Base-by-base conservation (phyloP, 2,888 invertebrate genomes). In the Drosophila gaucha region DNA sequence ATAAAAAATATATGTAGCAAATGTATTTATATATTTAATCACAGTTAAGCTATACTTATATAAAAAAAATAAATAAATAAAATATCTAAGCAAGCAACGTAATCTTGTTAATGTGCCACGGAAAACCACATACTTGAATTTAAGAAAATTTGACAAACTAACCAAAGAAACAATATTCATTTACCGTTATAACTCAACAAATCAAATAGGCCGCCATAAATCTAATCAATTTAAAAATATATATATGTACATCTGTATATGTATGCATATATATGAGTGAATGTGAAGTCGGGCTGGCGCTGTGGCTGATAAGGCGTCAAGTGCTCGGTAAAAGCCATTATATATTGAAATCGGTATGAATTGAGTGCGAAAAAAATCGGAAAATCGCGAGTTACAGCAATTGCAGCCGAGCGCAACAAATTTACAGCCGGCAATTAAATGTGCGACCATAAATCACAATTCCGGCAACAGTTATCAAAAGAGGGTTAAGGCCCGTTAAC, bases 361-460 rank as follows among this genome's bases (percentile, higher is more conserved):
- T 56, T 46, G 58, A 16, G 47, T 39, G 43, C 52, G 38, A 51
- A 60, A 66, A 63, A 63, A 52, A 46, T 41, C 62, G 57, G 36
- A 22, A 56, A 43, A 24, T 51, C 33, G 57, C 51, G 47, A 50
- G 54, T 64, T 75, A 78, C 58, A 60, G 55, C 74, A 80, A 67
- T 73, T 78, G 79, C 71, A 70, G 47, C 35, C 62, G 57, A 76
- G 43, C 41, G 62, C 58, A 78, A 79, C 70, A 59, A 73, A 67
- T 85, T 78, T 82, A 83, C 74, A 65, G 46, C 66, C 59, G 39
- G 43, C 78, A 69, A 75, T 75, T 78, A 65, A 69, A 59, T 20
- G 10, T 12, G 22, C 39, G 58, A 10, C 26, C 50, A 62, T 79
- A 87, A 87, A 85, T 82, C 78, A 82, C 57, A 80, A 64, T 62